phyloP scores from a whole-genome alignment of 2,113 vertebrate genomes.

The Pseudolaguvia tuberculata region DNA sequence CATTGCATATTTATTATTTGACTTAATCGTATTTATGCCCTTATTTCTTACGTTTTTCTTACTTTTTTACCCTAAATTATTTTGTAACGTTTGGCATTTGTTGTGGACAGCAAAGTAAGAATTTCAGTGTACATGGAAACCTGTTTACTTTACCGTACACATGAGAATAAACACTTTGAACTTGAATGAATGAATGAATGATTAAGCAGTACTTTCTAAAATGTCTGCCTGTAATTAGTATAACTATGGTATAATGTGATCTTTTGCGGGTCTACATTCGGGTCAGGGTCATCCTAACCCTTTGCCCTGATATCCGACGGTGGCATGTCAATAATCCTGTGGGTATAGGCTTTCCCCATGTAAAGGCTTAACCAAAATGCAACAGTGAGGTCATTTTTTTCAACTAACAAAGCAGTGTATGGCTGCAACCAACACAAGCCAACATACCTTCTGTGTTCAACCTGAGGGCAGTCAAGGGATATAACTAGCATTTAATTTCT shows the following conservation, averaged over 20 bases:
- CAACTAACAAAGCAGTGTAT: constrained; percentile 38
- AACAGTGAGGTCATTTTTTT: constrained; percentile 48
- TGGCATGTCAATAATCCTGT: constrained; percentile 48
- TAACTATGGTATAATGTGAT: neutral
- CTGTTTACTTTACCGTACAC: too few species aligned
- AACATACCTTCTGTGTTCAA: constrained; percentile 2
- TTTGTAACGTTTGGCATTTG: too few species aligned
- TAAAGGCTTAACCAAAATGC: constrained; percentile 51
- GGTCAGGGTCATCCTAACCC: constrained; percentile 4
- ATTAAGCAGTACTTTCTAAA: neutral
- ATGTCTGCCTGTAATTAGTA: constrained; percentile 61
- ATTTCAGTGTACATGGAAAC: too few species aligned
- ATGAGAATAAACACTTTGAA: too few species aligned
- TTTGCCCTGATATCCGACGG: constrained; percentile 30
- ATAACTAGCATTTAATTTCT: constrained; percentile 36
- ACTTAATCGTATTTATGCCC: too few species aligned
- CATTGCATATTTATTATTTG: too few species aligned
- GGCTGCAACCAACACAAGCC: constrained; percentile 31
- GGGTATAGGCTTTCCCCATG: constrained; percentile 34
- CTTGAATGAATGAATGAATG: too few species aligned
- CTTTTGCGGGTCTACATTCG: neutral
- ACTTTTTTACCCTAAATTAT: too few species aligned
- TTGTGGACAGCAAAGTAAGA: too few species aligned
- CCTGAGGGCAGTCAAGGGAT: constrained; percentile 26
- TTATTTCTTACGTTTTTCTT: too few species aligned